phyloP scores from a whole-genome alignment of 2,113 vertebrate species.

The Aramus guarauna region DNA sequence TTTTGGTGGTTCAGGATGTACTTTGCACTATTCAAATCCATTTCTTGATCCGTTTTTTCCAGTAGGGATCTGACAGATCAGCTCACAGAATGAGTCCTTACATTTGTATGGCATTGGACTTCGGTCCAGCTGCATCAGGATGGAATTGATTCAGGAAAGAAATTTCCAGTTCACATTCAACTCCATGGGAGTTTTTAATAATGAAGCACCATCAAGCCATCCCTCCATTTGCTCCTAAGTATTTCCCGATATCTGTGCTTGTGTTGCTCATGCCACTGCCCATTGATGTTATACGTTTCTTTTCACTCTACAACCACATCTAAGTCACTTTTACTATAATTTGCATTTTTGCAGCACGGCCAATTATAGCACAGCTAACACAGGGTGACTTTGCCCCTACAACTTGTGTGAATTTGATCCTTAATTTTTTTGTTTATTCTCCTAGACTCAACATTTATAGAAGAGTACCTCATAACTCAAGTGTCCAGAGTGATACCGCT shows the following conservation, averaged over 20 bases:
- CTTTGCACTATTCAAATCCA: neutral
- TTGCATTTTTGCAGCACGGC: neutral
- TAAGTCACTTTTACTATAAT: neutral
- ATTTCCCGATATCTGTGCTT: neutral
- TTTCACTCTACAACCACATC: neutral
- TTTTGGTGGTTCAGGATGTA: neutral
- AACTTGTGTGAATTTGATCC: neutral
- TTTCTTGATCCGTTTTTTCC: neutral
- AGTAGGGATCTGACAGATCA: neutral
- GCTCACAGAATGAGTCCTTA: neutral
- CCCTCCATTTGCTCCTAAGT: neutral
- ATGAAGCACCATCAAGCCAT: neutral
- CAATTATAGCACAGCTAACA: neutral
- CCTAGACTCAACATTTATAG: neutral
- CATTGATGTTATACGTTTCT: neutral
- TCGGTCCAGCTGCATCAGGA: neutral
- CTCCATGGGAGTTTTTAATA: neutral
- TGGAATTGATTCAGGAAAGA: neutral
- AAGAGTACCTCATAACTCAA: neutral
- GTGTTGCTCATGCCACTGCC: neutral
- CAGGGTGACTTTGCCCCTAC: fast-evolving
- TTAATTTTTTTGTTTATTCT: neutral
- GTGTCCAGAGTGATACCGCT: neutral
- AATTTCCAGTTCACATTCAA: neutral
- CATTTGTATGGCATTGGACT: neutral